phyloP scores from a whole-genome alignment of 1,140 invertebrate species.

The Drosophila gunungcola region DNA sequence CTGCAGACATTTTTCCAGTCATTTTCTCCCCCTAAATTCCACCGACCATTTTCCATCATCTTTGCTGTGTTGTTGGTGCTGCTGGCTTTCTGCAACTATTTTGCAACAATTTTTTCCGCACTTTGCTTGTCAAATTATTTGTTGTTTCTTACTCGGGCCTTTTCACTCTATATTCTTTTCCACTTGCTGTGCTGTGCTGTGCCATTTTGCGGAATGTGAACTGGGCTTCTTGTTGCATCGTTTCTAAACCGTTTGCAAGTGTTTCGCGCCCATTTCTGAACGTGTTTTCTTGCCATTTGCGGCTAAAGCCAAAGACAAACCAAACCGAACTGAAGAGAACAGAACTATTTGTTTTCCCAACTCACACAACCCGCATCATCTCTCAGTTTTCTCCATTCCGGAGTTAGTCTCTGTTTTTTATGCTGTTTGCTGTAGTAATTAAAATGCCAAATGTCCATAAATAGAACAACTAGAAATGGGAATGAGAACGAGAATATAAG shows the following conservation, averaged over 20 bases:
- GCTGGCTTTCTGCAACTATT: slow-evolving; percentile 41
- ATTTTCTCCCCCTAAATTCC: slow-evolving; percentile 24
- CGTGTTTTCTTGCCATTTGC: slow-evolving; percentile 70
- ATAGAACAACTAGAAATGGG: slow-evolving; percentile 43
- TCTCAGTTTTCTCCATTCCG: not conserved
- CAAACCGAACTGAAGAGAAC: slow-evolving; percentile 11
- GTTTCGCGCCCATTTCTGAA: slow-evolving; percentile 46
- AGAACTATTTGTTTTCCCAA: slow-evolving; percentile 22
- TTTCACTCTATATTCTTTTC: slow-evolving; percentile 6
- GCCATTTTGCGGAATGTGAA: slow-evolving; percentile 29
- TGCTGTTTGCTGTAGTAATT: slow-evolving; percentile 54
- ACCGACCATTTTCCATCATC: slow-evolving; percentile 4
- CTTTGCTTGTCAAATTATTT: slow-evolving; percentile 59
- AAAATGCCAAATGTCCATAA: slow-evolving; percentile 57
- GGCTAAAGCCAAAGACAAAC: slow-evolving; percentile 32
- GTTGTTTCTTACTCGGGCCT: slow-evolving; percentile 27
- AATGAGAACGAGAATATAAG: slow-evolving; percentile 7
- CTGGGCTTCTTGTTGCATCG: slow-evolving; percentile 10
- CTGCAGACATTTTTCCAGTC: slow-evolving; percentile 40
- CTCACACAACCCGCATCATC: not conserved
- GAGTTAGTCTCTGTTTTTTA: slow-evolving; percentile 26
- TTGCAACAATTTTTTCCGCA: slow-evolving; percentile 44
- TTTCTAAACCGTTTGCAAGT: slow-evolving; percentile 22
- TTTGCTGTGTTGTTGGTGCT: slow-evolving; percentile 4
- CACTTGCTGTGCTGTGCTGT: slow-evolving; percentile 15